phyloP scores from a whole-genome alignment of 2,888 invertebrate genomes.

The Cantharis lateralis region DNA sequence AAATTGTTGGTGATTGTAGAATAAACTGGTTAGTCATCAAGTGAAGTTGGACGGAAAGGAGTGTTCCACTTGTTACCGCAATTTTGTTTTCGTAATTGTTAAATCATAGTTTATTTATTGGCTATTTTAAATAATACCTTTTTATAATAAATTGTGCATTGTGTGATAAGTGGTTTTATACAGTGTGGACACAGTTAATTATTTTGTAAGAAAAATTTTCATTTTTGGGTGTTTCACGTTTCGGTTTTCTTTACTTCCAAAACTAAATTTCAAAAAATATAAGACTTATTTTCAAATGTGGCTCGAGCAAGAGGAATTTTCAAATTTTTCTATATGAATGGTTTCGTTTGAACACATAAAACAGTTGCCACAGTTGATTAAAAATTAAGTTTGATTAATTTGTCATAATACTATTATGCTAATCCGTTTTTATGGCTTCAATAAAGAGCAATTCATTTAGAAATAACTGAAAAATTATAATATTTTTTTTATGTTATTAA shows the following conservation, averaged over 20 bases:
- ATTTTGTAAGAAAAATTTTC: background rate
- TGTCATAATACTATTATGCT: background rate
- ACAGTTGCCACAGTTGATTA: background rate
- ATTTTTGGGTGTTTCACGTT: background rate
- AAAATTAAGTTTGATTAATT: background rate
- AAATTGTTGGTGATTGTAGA: constrained; percentile 26
- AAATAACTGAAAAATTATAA: background rate
- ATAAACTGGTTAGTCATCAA: constrained; percentile 31
- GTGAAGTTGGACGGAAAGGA: constrained; percentile 11
- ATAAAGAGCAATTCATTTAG: background rate
- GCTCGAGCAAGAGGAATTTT: background rate
- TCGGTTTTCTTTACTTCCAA: background rate
- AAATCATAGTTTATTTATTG: background rate
- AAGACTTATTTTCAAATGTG: background rate
- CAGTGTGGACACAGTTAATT: background rate
- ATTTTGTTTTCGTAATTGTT: background rate
- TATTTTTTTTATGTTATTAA: background rate
- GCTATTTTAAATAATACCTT: background rate
- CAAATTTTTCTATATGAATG: background rate
- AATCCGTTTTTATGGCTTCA: background rate
- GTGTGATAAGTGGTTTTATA: background rate
- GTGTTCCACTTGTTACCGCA: constrained; percentile 20
- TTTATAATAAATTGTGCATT: background rate
- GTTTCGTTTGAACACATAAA: background rate
- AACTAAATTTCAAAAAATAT: background rate